Evolutionary conservation across 1,140 invertebrate genomes (phyloP), one percentile per base, ranked within the genome.

Genomic region (Zaprionus taronus): DNA sequence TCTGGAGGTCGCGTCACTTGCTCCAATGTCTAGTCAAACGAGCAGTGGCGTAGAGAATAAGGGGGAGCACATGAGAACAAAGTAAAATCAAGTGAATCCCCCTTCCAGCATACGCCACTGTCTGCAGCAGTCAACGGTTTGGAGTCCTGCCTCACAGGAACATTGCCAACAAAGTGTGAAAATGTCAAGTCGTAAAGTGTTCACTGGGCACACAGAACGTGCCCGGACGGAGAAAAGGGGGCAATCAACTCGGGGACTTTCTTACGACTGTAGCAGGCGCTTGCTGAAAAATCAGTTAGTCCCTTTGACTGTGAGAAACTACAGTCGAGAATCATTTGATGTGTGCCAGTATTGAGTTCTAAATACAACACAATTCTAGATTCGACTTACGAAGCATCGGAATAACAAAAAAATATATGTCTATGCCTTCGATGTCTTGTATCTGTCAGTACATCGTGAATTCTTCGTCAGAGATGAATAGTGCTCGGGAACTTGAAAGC

Each of bases 161-260:
- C 80, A 57, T 71, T 77, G 80, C 83, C 80, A 91, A 87, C 91
- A 92, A 92, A 92, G 91, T 92, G 91, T 92, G 91, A 92, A 92
- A 92, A 91, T 92, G 87, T 91, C 87, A 92, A 91, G 91, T 92
- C 91, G 91, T 90, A 91, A 90, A 90, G 71, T 90, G 81, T 85
- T 74, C 73, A 73, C 67, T 24, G 49, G 38, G 20, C 31, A 63
- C 70, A 56, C 64, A 38, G 58, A 47, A 63, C 5, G 17, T 14
- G 41, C 31, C 12, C 22, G 49, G 7, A 2, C 9, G 9, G 2
- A 34, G 31, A 11, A 3, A 34, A 34, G 4, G 6, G 44, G 44
- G 15, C 3, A 3, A 47, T 7, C 44, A 20, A 11, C 7, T 4
- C 1, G 17, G 17, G 9, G 44, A 49, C 17, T 0, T 20, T 20